Evolutionary conservation across 2,113 vertebrate species (phyloP), one percentile per base, ranked within the genome.

Genomic region (Nothoprocta perdicaria): DNA sequence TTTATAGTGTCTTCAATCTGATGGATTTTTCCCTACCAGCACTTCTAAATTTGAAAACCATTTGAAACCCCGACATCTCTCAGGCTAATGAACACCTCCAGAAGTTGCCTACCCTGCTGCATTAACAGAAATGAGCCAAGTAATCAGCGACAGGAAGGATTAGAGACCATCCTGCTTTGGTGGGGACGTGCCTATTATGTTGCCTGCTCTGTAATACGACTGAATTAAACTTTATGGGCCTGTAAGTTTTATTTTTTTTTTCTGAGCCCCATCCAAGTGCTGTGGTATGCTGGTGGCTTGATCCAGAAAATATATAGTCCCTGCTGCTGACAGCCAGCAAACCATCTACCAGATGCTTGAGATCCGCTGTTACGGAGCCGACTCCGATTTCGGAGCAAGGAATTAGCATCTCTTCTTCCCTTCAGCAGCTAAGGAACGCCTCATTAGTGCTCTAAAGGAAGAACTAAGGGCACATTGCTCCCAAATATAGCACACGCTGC

Each of bases 341-440:
- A 95, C 85, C 67, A 91, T 89, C 79, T 83, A 92, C 74, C 92
- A 95, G 90, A 74, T 84, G 57, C 79, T 87, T 72, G 91, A 43
- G 75, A 83, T 83, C 79, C 85, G 60, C 83, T 91, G 46, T 71
- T 60, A 60, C 10, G 0, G 31, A 82, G 71, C 38, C 46, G 43
- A 63, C 22, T 84, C 48, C 6, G 27, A 61, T 65, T 93, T 91
- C 67, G 55, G 65, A 4, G 7, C 74, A 76, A 85, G 46, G 87
- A 87, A 91, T 95, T 93, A 80, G 90, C 93, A 80, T 61, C 33
- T 80, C 61, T 85, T 35, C 23, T 71, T 66, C 72, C 67, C 67
- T 92, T 95, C 79, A 83, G 72, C 72, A 93, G 84, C 6, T 4
- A 75, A 35, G 75, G 92, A 93, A 93, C 43, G 50, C 79, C 91